These are phyloP conservation scores for Mobula hypostoma DNA, from an alignment of 2,113 vertebrate genomes.

Conservation along the genomic window DNA sequence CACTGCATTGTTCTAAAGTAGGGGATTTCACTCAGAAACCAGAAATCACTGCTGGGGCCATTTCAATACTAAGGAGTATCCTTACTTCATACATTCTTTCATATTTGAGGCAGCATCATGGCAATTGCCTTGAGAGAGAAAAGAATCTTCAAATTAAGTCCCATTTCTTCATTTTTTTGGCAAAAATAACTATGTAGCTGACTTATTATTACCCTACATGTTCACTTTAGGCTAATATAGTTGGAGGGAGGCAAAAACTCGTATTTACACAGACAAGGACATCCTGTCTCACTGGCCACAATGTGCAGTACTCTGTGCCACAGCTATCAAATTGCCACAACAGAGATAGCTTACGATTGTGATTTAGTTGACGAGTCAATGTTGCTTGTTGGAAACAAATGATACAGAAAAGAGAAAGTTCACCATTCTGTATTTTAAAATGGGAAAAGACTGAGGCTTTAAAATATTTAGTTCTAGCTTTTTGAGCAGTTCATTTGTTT, in stretches of 20 bases:
- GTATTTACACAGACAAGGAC: not conserved
- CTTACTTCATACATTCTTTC: slow-evolving; percentile 3
- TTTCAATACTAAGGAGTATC: not conserved
- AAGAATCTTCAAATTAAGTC: not conserved
- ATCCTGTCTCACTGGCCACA: not conserved
- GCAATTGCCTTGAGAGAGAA: not conserved
- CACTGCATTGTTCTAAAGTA: not conserved
- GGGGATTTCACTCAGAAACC: not conserved
- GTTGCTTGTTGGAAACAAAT: not conserved
- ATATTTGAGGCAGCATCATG: not conserved
- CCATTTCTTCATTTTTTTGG: not conserved
- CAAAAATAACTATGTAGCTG: not conserved
- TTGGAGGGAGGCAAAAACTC: not conserved
- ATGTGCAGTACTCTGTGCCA: not conserved
- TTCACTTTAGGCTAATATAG: not conserved
- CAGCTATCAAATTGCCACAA: not conserved
- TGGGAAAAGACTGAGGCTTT: too few relatives aligned
- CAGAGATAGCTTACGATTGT: not conserved
- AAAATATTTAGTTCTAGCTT: not conserved
- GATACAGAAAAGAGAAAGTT: not conserved
- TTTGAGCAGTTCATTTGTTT: not conserved
- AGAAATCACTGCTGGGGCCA: not conserved
- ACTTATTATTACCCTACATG: not conserved
- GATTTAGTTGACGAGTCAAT: not conserved
- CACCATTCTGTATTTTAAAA: not conserved